Conservation (phyloP, 2,797 vertebrate genomes). For the Paratrypauchen microcephalus region DNA sequence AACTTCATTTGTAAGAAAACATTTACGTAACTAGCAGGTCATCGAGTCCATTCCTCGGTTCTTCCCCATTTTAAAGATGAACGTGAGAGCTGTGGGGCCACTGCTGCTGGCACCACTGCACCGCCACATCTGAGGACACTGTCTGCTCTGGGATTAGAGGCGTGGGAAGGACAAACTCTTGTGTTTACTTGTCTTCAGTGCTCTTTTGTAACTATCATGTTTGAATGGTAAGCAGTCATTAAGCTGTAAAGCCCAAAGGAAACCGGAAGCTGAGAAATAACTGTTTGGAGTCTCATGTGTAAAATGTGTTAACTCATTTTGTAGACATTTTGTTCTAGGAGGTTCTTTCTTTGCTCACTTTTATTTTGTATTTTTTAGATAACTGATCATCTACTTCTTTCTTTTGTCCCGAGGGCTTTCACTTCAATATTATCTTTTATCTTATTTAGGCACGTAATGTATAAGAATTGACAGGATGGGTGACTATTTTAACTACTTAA, state of each 20-base stretch:
- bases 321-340: background rate
- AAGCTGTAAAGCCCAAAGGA: constrained; percentile 7
- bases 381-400: too few species aligned
- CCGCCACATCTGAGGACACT: constrained; percentile 34
- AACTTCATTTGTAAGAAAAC: too few species aligned
- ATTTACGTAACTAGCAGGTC: too few species aligned
- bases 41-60: too few species aligned
- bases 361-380: too few species aligned
- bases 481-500: too few species aligned
- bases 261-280: background rate
- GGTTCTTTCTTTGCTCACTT: background rate
- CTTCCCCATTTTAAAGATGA: too few species aligned
- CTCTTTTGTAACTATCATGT: constrained; percentile 13
- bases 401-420: too few species aligned
- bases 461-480: too few species aligned
- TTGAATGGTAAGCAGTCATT: constrained; percentile 2
- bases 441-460: too few species aligned
- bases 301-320: constrained; percentile 13
- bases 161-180: constrained; percentile 37
- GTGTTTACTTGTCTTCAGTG: constrained; percentile 28
- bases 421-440: too few species aligned
- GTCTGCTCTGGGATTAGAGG: constrained; percentile 32
- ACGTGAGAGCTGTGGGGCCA: background rate
- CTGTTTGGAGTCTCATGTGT: background rate
- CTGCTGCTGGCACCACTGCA: constrained; percentile 46